These are phyloP conservation scores for Junonia oenone DNA, from an alignment of 2,888 invertebrate species.

Conservation along the genomic window DNA sequence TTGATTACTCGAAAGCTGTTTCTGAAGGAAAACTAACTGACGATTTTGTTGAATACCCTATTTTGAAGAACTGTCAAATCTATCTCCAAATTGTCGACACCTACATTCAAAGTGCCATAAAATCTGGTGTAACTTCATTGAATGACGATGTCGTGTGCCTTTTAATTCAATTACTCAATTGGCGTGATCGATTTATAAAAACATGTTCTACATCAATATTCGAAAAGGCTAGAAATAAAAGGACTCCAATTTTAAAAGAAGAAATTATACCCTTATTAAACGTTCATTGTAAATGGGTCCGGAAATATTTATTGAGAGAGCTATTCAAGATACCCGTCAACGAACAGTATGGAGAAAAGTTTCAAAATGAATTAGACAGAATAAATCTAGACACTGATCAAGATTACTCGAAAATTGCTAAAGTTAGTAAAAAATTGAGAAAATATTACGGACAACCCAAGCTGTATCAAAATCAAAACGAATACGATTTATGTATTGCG, in stretches of 20 bases:
- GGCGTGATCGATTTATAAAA: conserved; percentile 71
- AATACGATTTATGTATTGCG: conserved; percentile 43
- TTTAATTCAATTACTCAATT: conserved; percentile 71
- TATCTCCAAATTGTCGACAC: conserved; percentile 67
- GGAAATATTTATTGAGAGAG: conserved; percentile 78
- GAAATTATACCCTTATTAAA: conserved; percentile 81
- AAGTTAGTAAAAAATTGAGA: conserved; percentile 59
- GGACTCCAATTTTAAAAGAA: conserved; percentile 57
- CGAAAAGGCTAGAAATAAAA: conserved; percentile 45
- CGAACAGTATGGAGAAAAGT: conserved; percentile 33
- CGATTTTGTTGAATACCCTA: conserved; percentile 72
- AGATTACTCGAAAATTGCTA: conserved; percentile 45
- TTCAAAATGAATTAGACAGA: conserved; percentile 34
- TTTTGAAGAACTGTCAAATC: conserved; percentile 73
- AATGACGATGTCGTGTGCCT: conserved; percentile 55
- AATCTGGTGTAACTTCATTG: conserved; percentile 40
- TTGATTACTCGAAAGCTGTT: conserved; percentile 73
- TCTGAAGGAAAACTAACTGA: conserved; percentile 59
- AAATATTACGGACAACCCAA: conserved; percentile 62
- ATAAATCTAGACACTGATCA: conserved; percentile 39
- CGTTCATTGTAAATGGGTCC: conserved; percentile 87
- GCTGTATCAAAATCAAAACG: conserved; percentile 46
- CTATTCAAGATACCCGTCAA: conserved; percentile 42
- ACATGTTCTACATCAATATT: conserved; percentile 58
- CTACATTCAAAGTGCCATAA: conserved; percentile 58